Evolutionary conservation across 2,888 invertebrate species (phyloP), one percentile per base, ranked within the genome.

Genomic region (Creontiades dilutus): DNA sequence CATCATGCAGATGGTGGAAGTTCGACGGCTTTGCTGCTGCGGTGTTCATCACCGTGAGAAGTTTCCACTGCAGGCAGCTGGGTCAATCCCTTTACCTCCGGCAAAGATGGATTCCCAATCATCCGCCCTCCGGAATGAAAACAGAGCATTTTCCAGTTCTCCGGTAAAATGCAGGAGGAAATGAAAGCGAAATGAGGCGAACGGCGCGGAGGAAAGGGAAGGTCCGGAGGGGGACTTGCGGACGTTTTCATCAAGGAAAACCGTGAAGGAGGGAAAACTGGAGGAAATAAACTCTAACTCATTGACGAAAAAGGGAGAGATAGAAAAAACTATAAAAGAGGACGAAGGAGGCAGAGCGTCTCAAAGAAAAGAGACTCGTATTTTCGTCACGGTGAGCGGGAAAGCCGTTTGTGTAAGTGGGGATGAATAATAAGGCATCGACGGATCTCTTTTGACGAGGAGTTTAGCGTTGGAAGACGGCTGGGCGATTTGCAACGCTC

Each of bases 231-330:
- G 68, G 68, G 68, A 23, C 23, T 19, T 23, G 68, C 68, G 68
- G 68, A 68, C 68, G 68, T 68, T 68, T 68, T 68, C 68, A 68
- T 68, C 68, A 68, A 68, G 68, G 68, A 68, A 68, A 68, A 19
- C 23, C n/a, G 16, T 52, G 57, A n/a, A 57, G 23, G 68, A 68
- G 23, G 68, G 68, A 68, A 68, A 68, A 68, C 68, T 68, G 68
- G 13, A 68, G 68, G 68, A 68, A 68, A 68, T 68, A 23, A 68
- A 68, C 23, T 68, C 68, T 68, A 68, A 68, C 68, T 68, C 68
- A 68, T 68, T 27, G 68, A 57, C 7, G 57, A n/a, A n/a, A 57
- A 57, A 57, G 16, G 16, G 37, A 37, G 37, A 7, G 37, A 7
- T n/a, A 48, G 11, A 52, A 57, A 57, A 57, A 16, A 7, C n/a